Evolutionary conservation across 2,797 vertebrate species (phyloP).

Genomic region (Sebastes umbrosus): DNA sequence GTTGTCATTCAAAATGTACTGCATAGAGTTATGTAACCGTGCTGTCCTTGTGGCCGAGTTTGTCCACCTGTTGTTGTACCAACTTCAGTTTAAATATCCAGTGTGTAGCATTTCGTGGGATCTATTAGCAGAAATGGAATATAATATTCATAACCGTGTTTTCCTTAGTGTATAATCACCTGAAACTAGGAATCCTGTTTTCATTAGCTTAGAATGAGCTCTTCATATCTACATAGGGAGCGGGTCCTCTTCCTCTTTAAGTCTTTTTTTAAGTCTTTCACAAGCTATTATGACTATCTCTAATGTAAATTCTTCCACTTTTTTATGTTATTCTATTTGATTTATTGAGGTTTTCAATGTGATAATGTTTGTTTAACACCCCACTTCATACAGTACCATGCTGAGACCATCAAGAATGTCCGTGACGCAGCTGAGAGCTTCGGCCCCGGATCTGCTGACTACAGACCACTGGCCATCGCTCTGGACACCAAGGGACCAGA

Average conservation of each 20-base stretch:
- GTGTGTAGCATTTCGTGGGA: neutral
- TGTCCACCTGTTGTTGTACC: slow-evolving; percentile 28
- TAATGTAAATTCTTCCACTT: neutral
- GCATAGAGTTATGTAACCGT: slow-evolving; percentile 14
- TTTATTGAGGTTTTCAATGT: neutral
- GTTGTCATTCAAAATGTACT: slow-evolving; percentile 21
- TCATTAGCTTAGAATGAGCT: too few species aligned
- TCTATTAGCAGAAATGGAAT: too few species aligned
- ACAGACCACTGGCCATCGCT: slow-evolving; percentile 94
- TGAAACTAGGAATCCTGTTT: too few species aligned
- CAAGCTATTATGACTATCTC: neutral
- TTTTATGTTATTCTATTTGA: neutral
- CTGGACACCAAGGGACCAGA: slow-evolving; percentile 99
- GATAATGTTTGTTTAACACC: neutral
- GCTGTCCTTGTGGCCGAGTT: neutral
- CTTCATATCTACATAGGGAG: too few species aligned
- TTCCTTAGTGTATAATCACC: too few species aligned
- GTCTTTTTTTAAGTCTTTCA: too few species aligned
- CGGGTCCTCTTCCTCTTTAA: too few species aligned
- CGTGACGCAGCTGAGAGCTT: slow-evolving; percentile 94
- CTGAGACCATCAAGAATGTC: slow-evolving; percentile 95
- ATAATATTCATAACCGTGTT: too few species aligned
- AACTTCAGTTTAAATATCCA: neutral
- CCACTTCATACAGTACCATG: slow-evolving; percentile 87
- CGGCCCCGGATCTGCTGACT: slow-evolving; percentile 87